Percentiles rank a stretch among this genome's conserved stretches.
phyloP scores from a whole-genome alignment of 2,888 invertebrate species.

The Drosophila quinaria region DNA sequence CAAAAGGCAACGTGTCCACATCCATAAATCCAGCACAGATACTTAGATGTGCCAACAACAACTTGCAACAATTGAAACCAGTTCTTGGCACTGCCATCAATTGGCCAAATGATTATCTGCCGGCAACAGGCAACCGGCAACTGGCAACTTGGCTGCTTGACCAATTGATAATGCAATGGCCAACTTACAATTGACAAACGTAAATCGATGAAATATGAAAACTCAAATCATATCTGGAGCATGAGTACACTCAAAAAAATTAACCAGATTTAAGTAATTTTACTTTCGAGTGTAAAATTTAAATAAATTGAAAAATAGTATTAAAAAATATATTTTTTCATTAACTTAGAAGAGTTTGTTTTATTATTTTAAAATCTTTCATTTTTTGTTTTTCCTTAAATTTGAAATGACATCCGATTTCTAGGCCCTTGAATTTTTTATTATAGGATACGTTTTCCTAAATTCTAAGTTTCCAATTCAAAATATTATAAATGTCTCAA shows the following conservation, averaged over 20 bases:
- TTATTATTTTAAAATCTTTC: no score
- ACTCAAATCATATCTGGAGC: constrained; percentile 46
- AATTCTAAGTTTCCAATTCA: no score
- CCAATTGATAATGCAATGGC: constrained; percentile 68
- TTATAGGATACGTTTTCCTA: no score
- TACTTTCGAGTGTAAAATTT: no score
- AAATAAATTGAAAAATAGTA: no score
- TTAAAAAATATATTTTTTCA: no score
- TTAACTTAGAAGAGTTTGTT: no score
- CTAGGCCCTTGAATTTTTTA: no score
- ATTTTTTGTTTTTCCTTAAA: no score
- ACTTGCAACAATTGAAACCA: constrained; percentile 65
- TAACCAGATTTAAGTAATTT: no score
- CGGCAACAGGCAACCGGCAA: constrained; percentile 28
- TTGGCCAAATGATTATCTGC: constrained; percentile 65
- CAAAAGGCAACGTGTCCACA: constrained; percentile 67
- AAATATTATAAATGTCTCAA: no score
- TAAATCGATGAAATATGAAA: constrained; percentile 72
- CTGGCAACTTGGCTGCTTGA: constrained; percentile 33
- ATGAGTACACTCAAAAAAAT: constrained; percentile 5
- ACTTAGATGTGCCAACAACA: constrained; percentile 44
- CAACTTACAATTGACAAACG: constrained; percentile 72
- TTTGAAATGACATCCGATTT: no score
- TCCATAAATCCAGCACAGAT: constrained; percentile 19
- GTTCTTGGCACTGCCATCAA: constrained; percentile 71